Evolutionary conservation across 2,797 vertebrate species (phyloP).

Genomic region (Silurus aristotelis): DNA sequence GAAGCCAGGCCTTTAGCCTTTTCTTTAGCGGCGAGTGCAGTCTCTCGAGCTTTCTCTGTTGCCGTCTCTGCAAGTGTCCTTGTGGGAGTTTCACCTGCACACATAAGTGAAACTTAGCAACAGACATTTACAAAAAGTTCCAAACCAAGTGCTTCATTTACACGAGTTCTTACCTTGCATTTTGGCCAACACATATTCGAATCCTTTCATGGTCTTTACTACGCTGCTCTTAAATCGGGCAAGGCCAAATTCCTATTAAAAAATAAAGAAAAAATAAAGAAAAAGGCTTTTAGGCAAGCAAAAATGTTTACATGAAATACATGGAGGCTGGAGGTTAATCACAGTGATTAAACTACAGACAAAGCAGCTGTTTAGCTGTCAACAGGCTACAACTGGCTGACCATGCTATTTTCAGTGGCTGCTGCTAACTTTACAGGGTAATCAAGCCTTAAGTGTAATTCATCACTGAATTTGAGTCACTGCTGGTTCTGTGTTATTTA

Average conservation of each 20-base stretch:
- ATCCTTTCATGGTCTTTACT: slow-evolving; percentile 94
- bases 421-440: not conserved
- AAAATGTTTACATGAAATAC: slow-evolving; percentile 8
- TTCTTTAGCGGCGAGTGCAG: slow-evolving; percentile 91
- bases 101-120: not conserved
- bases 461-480: not conserved
- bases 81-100: slow-evolving; percentile 86
- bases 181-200: slow-evolving; percentile 89
- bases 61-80: slow-evolving; percentile 90
- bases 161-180: slow-evolving; percentile 83
- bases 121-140: not conserved
- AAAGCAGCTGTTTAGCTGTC: slow-evolving; percentile 32
- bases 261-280: slow-evolving; percentile 32
- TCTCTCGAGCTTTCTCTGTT: slow-evolving; percentile 90
- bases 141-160: not conserved
- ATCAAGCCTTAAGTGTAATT: not conserved
- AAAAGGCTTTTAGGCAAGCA: slow-evolving; percentile 24
- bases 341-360: slow-evolving; percentile 8
- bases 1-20: slow-evolving; percentile 94
- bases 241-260: slow-evolving; percentile 89
- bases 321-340: not conserved
- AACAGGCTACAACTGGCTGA: slow-evolving; percentile 5
- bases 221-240: slow-evolving; percentile 93
- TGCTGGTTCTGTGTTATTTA: slow-evolving; percentile 1
- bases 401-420: not conserved